Conservation (phyloP, 1,140 invertebrate genomes). For the Diabrotica undecimpunctata region DNA sequence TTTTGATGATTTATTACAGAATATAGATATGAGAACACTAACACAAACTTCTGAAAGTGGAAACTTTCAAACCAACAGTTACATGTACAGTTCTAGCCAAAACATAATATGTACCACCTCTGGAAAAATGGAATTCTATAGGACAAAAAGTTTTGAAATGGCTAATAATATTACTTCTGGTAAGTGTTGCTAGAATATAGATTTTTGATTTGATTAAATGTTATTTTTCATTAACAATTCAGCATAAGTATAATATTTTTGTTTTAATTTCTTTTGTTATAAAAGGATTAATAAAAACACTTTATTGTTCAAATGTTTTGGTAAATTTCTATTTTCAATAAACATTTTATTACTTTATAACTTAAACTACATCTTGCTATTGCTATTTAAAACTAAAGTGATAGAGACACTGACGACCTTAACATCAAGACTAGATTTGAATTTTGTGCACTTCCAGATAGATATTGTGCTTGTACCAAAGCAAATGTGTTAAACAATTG, state of each 20-base stretch:
- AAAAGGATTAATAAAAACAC: no score
- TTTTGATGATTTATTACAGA: constrained; percentile 31
- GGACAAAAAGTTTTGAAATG: constrained; percentile 38
- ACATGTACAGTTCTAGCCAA: neutral
- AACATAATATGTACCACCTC: constrained; percentile 10
- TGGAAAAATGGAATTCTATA: constrained; percentile 32
- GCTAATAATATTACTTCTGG: neutral
- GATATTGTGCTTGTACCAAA: no score
- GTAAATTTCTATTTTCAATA: no score
- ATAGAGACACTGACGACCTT: no score
- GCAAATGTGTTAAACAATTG: no score
- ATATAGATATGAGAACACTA: constrained; percentile 17
- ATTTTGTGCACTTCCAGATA: no score
- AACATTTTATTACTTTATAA: no score
- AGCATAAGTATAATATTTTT: neutral
- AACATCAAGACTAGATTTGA: no score
- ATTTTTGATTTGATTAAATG: neutral
- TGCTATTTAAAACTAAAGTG: no score
- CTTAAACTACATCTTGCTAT: no score
- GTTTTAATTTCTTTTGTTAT: no score
- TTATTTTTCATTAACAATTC: neutral
- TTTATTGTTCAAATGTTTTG: no score
- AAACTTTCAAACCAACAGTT: neutral
- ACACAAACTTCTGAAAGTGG: neutral
- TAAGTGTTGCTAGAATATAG: neutral